A percentile compares a stretch with the other conserved stretches of the same genome.
Evolutionary conservation across 1,140 invertebrate genomes (phyloP).

Genomic region (Drosophila insularis): DNA sequence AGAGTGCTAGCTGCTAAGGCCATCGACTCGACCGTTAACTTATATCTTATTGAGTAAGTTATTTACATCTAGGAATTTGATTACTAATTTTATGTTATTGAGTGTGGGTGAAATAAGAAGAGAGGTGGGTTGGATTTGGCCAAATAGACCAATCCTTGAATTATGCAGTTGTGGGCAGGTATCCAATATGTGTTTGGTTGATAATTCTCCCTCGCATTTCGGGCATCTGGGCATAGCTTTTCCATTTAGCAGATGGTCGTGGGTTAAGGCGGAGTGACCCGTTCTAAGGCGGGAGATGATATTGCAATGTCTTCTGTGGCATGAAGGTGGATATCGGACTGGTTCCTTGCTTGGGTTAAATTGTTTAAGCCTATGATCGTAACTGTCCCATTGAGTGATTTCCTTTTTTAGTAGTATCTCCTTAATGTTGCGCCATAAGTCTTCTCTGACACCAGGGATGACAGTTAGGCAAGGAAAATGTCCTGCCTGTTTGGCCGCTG

Average conservation of each 20-base stretch:
- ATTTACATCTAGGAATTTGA: background rate
- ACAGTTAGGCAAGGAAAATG: background rate
- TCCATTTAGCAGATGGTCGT: background rate
- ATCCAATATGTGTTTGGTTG: background rate
- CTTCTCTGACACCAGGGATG: conserved; percentile 4
- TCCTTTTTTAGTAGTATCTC: conserved; percentile 1
- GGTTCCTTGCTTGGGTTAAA: background rate
- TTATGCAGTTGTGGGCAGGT: background rate
- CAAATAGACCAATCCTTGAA: background rate
- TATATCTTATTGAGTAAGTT: background rate
- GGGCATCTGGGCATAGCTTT: background rate
- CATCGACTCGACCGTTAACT: too few species aligned
- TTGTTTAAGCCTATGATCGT: conserved; percentile 5
- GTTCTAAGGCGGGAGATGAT: too few species aligned
- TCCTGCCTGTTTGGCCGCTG: conserved; percentile 1
- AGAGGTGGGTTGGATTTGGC: background rate
- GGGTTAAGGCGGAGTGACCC: too few species aligned
- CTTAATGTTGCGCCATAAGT: conserved; percentile 1
- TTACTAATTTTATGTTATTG: background rate
- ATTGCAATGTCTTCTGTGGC: too few species aligned
- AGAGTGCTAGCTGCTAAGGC: too few species aligned
- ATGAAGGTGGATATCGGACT: background rate
- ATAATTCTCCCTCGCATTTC: background rate
- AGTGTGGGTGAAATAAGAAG: background rate
- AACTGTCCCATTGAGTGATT: conserved; percentile 1